Conservation (phyloP, 1,140 invertebrate species). For the Triops longicaudatus region DNA sequence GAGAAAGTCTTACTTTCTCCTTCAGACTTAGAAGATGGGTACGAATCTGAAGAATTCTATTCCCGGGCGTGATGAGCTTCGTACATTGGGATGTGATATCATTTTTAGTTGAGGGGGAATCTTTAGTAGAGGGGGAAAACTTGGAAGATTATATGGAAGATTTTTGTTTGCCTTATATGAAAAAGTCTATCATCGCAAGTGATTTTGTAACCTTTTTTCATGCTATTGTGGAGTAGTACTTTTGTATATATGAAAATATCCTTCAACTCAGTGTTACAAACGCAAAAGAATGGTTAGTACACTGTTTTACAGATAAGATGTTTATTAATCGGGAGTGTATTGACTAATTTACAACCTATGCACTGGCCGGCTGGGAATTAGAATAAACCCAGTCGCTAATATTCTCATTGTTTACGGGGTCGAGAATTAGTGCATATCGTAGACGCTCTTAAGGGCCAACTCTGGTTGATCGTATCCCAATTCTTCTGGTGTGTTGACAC, state of each 20-base stretch:
- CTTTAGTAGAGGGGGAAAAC: too few relatives aligned
- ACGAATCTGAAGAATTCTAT: not conserved
- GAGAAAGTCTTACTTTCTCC: not conserved
- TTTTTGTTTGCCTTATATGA: too few relatives aligned
- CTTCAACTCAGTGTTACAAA: too few relatives aligned
- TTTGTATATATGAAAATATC: too few relatives aligned
- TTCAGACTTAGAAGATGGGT: not conserved
- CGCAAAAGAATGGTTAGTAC: not conserved
- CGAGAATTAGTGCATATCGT: constrained; percentile 49
- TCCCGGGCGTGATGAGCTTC: not conserved
- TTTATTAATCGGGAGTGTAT: not conserved
- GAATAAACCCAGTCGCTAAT: not conserved
- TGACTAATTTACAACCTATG: constrained; percentile 8
- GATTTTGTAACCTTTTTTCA: too few relatives aligned
- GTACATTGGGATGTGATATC: not conserved
- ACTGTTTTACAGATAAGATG: not conserved
- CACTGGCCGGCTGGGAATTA: constrained; percentile 1
- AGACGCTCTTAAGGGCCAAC: constrained; percentile 66
- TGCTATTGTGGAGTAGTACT: too few relatives aligned
- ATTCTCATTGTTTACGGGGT: not conserved
- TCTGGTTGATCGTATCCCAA: constrained; percentile 97
- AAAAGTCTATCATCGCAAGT: too few relatives aligned
- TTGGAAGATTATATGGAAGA: too few relatives aligned
- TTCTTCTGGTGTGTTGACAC: constrained; percentile 88
- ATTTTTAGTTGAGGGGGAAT: not conserved